Base-by-base conservation (phyloP, 2,888 invertebrate species). In the Lamellibrachia satsuma region DNA sequence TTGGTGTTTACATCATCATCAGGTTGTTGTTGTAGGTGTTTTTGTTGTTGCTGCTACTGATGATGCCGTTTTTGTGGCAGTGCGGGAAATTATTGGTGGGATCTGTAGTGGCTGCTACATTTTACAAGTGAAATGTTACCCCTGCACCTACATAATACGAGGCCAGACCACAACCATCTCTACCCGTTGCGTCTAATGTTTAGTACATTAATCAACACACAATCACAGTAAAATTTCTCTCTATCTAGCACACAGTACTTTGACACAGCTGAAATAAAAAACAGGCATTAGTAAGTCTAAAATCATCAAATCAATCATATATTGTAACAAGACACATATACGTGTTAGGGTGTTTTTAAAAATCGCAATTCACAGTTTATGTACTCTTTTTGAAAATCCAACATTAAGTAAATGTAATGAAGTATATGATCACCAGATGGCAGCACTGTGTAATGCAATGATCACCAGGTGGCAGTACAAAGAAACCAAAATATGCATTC, bases 271-370 rank as follows among this genome's bases (percentile, higher is more conserved):
- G 75, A 75, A 75, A 75, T 0, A 75, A n/a, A 39, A 75, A 75
- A n/a, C 75, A 75, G 75, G 75, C 75, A 75, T 75, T 75, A 75
- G 75, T 75, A 15, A 75, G 75, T 75, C 22, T 75, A 6, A 75
- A 75, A 75, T 22, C 75, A 75, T 6, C 39, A 39, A 39, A 57
- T 92, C 92, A 75, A 92, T 75, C 92, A 75, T 1, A 27, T 91
- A 22, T 27, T 91, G 15, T 39, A 91, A 27, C 11, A 91, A n/a
- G 27, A 91, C 91, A 15, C 39, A n/a, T 91, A 91, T 27, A 90
- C 90, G n/a, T n/a, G n/a, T n/a, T n/a, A n/a, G n/a, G n/a, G n/a
- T n/a, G n/a, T n/a, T n/a, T n/a, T n/a, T n/a, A n/a, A n/a, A n/a
- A n/a, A n/a, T n/a, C n/a, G n/a, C n/a, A n/a, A n/a, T n/a, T 75